Evolutionary conservation across 2,888 invertebrate species (phyloP), one percentile per base, ranked within the genome.

Genomic region (Molanna angustata): DNA sequence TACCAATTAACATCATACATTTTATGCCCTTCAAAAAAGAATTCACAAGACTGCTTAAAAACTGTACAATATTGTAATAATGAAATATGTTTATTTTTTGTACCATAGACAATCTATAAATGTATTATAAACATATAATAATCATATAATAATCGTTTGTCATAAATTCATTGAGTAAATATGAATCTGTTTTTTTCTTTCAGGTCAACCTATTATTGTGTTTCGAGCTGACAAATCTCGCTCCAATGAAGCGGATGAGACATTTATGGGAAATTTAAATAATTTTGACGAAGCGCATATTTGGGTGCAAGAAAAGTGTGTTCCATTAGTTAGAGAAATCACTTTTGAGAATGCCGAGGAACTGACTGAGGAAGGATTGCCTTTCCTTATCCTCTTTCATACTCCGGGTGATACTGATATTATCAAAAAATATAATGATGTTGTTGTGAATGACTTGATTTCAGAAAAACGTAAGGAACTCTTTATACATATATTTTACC

Each of bases 321-420:
- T 98, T 32, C 97, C 99, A 0, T 74, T 98, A 11, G 98, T 99
- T 0, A 80, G 99, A 49, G 98, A 99, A 73, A 99, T 99, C 55
- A 99, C 98, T 0, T 99, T 99, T 72, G 97, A 98, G 73, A 99
- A 99, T 79, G 99, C 99, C 1, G 99, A 99, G 73, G 98, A 98
- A 71, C 73, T 98, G 18, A 98, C 98, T 0, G 98, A 98, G 71
- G 99, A 99, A 74, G 98, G 98, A 22, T 72, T 99, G 64, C 99
- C 99, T 3, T 99, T 99, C 78, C 80, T 99, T 31, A 98, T 99
- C 62, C 76, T 99, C 35, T 99, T 99, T 76, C 94, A 99, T 67
- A 76, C 85, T 60, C 88, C 93, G 0, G 88, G 92, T 64, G 88
- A 88, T 63, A 76, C 76, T 0, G 86, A 88, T 14, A 90, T 88